Percentiles rank a stretch among this genome's conserved stretches.
Conservation (phyloP, 2,113 vertebrate species). For the Platysternon megacephalum region DNA sequence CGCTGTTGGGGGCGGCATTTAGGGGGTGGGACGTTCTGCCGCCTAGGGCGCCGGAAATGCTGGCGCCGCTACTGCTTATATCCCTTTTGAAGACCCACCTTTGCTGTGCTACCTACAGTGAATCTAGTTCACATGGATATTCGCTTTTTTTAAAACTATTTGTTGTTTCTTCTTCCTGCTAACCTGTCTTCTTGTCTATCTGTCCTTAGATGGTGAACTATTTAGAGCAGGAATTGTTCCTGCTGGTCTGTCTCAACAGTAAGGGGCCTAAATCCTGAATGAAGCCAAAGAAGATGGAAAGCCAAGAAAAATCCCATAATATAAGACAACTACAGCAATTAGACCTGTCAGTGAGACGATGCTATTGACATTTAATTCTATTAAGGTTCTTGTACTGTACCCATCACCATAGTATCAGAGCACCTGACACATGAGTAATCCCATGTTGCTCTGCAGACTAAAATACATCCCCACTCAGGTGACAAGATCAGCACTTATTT, state of each 20-base stretch:
- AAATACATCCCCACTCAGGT: background rate
- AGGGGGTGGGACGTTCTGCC: no score
- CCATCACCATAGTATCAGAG: background rate
- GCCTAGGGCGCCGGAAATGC: no score
- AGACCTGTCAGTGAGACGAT: background rate
- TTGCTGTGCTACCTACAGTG: background rate
- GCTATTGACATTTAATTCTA: background rate
- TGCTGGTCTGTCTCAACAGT: background rate
- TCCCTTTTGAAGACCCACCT: background rate
- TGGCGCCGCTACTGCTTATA: no score
- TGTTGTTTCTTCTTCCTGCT: background rate
- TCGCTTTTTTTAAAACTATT: background rate
- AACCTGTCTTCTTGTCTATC: background rate
- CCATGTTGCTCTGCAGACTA: background rate
- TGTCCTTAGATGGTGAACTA: background rate
- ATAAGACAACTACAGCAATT: background rate
- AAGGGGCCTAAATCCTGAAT: background rate
- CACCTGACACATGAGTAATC: background rate
- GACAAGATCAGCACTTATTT: constrained; percentile 15
- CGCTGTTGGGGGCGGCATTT: no score
- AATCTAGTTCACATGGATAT: background rate
- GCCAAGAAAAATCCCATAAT: background rate
- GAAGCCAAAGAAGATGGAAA: background rate
- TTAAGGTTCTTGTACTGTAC: background rate
- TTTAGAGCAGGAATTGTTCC: background rate